phyloP scores from a whole-genome alignment of 2,113 vertebrate species.

The Paracanthobrama guichenoti region DNA sequence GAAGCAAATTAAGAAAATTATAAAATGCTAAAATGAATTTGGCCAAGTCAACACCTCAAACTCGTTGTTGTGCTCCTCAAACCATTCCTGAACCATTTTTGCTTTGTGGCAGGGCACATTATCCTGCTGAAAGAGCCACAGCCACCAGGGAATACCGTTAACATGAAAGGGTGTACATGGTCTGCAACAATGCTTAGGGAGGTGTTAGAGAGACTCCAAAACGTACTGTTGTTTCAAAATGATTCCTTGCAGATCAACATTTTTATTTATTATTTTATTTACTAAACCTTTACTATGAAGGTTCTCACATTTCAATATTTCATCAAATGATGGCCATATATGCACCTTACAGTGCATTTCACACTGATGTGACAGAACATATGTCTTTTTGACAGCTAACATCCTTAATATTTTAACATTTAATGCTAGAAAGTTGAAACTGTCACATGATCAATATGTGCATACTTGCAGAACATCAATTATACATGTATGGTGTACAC shows the following conservation, averaged over 20 bases:
- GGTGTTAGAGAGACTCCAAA: background rate
- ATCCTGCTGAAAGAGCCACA: no score
- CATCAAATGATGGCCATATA: background rate
- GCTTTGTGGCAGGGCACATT: no score
- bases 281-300: background rate
- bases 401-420: background rate
- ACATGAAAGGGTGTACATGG: background rate
- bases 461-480: background rate
- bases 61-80: no score
- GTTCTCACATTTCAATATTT: background rate
- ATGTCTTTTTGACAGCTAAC: background rate
- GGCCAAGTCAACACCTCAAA: no score
- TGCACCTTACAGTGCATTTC: background rate
- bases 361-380: background rate
- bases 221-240: background rate
- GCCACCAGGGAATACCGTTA: no score
- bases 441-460: background rate
- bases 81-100: no score
- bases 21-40: no score
- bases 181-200: no score
- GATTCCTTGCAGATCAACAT: background rate
- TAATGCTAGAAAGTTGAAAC: background rate
- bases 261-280: no score
- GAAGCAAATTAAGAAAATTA: no score
- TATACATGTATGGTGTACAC: slow-evolving; percentile 8